phyloP scores from a whole-genome alignment of 2,888 invertebrate species.

The Onthophagus sagittarius region DNA sequence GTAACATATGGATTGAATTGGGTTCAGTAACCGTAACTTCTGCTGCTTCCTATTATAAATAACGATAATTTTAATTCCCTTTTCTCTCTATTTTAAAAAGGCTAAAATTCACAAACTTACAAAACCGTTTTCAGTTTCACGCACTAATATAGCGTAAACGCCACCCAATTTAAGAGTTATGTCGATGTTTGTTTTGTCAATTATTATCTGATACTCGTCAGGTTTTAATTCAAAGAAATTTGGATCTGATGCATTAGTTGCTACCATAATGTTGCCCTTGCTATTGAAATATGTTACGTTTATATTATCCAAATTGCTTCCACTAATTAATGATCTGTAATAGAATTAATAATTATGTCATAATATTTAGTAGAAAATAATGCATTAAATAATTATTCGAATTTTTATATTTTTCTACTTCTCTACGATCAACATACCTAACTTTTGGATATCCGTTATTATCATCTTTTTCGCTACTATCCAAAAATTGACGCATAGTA shows the following conservation, averaged over 20 bases:
- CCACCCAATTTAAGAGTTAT: conserved; percentile 57
- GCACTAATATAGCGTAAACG: conserved; percentile 58
- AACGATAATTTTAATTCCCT: background rate
- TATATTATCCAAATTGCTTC: background rate
- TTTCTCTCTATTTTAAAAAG: too few species aligned
- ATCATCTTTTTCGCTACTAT: conserved; percentile 52
- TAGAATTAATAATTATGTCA: background rate
- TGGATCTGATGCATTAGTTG: conserved; percentile 1
- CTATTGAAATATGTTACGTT: conserved; percentile 8
- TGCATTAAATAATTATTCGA: conserved; percentile 34
- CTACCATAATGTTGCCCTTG: background rate
- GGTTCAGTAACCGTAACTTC: conserved; percentile 58
- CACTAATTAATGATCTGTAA: conserved; percentile 26
- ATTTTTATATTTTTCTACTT: conserved; percentile 33
- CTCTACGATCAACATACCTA: conserved; percentile 46
- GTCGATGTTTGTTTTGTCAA: conserved; percentile 28
- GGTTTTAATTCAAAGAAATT: conserved; percentile 21
- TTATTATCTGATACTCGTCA: conserved; percentile 19
- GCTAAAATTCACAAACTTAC: conserved; percentile 38
- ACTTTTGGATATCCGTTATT: conserved; percentile 56
- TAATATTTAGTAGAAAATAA: background rate
- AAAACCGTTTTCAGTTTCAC: conserved; percentile 44
- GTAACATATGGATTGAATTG: conserved; percentile 75
- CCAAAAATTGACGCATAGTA: conserved; percentile 38
- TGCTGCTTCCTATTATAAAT: conserved; percentile 34